A percentile compares a stretch with the other conserved stretches of the same genome.
Conservation (phyloP, 2,113 vertebrate genomes). For the Salminus brasiliensis region DNA sequence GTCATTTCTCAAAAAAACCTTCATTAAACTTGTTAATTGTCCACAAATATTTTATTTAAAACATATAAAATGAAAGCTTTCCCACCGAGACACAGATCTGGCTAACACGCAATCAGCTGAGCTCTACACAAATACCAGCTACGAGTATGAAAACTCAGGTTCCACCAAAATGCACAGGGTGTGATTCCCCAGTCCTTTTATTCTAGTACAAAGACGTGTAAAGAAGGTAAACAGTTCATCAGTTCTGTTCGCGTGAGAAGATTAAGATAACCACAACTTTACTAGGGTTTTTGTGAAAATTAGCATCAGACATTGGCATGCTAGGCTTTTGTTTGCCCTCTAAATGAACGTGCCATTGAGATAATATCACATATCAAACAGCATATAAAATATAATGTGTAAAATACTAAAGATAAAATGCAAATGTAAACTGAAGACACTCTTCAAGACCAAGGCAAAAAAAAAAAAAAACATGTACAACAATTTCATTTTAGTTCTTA, state of each 20-base stretch:
- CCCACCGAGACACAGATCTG: neutral
- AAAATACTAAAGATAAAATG: neutral
- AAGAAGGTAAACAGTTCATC: neutral
- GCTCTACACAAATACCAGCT: neutral
- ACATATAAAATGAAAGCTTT: neutral
- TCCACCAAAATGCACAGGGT: neutral
- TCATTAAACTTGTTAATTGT: neutral
- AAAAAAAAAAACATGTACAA: no score
- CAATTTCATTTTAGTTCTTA: no score
- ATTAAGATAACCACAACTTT: neutral
- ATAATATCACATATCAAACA: neutral
- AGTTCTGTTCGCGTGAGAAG: neutral
- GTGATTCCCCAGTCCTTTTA: neutral
- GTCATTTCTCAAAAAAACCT: no score
- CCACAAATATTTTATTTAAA: slow-evolving; percentile 11
- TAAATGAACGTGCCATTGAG: neutral
- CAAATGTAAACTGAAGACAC: slow-evolving; percentile 30
- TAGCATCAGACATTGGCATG: neutral
- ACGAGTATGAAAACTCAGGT: neutral
- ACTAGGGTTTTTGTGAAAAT: neutral
- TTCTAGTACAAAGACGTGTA: neutral
- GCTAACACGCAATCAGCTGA: neutral
- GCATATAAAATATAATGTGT: neutral
- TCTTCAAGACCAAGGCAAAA: slow-evolving; percentile 16
- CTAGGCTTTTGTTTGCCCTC: neutral